These are phyloP conservation scores for Hystrix cristata DNA, from an alignment of 2,113 vertebrate genomes.

Conservation along the genomic window DNA sequence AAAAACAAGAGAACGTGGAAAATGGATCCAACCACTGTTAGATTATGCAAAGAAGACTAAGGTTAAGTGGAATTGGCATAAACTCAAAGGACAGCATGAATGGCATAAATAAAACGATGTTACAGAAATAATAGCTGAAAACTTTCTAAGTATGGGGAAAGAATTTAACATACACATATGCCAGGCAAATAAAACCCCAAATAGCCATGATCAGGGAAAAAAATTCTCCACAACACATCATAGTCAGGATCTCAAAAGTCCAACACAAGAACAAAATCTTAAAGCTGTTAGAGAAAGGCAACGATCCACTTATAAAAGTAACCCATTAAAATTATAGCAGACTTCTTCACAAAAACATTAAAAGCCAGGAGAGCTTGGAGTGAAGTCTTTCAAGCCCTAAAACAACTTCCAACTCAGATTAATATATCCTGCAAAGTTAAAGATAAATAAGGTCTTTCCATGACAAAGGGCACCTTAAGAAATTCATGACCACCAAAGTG, in stretches of 20 bases:
- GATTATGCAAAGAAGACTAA: background rate
- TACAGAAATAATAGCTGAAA: background rate
- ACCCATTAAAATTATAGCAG: background rate
- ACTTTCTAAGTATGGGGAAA: background rate
- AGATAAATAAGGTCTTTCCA: background rate
- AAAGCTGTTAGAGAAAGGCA: background rate
- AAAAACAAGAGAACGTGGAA: background rate
- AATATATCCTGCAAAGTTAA: background rate
- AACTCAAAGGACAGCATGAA: background rate
- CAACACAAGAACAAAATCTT: background rate
- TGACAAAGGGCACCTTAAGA: background rate
- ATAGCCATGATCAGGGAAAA: background rate
- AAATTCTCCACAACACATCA: background rate
- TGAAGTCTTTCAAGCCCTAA: background rate
- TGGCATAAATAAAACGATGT: background rate
- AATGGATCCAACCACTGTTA: background rate
- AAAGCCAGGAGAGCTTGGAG: background rate
- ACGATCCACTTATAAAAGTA: background rate
- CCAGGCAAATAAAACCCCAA: background rate
- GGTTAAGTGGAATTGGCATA: background rate
- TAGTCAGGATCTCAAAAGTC: background rate
- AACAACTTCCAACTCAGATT: background rate
- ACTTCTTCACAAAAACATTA: background rate
- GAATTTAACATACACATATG: background rate
- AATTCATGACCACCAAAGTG: background rate